A percentile compares a stretch with the other conserved stretches of the same genome.
Conservation (phyloP, 2,113 vertebrate species). For the Polyodon spathula region DNA sequence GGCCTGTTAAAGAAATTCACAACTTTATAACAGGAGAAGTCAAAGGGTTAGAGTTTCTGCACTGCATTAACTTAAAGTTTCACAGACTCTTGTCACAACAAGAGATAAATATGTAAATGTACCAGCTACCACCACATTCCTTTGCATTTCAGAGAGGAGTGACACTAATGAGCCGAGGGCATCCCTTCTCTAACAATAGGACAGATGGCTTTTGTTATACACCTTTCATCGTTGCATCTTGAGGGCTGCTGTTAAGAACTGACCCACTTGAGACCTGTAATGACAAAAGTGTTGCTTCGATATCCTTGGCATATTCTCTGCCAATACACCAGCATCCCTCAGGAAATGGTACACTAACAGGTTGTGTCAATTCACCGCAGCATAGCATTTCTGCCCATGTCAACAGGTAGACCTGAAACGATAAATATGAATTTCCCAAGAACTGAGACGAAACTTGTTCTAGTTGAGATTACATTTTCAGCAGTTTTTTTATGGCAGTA, state of each 20-base stretch:
- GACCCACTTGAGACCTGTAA: conserved; percentile 7
- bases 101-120: conserved; percentile 22
- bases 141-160: conserved; percentile 20
- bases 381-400: background rate
- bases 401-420: background rate
- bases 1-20: no score
- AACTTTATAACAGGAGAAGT: no score
- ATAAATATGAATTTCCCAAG: no score
- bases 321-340: background rate
- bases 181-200: conserved; percentile 29
- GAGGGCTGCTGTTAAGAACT: background rate
- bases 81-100: conserved; percentile 18
- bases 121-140: conserved; percentile 34
- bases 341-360: background rate
- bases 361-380: background rate
- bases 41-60: no score
- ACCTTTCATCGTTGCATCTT: conserved; percentile 11
- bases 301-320: background rate
- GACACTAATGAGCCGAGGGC: conserved; percentile 20
- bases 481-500: no score
- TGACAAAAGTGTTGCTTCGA: background rate
- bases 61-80: conserved; percentile 1
- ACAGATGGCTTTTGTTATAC: conserved; percentile 29
- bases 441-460: no score
- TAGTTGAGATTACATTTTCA: background rate